Conservation (phyloP, 2,797 vertebrate species). For the Mus caroli region DNA sequence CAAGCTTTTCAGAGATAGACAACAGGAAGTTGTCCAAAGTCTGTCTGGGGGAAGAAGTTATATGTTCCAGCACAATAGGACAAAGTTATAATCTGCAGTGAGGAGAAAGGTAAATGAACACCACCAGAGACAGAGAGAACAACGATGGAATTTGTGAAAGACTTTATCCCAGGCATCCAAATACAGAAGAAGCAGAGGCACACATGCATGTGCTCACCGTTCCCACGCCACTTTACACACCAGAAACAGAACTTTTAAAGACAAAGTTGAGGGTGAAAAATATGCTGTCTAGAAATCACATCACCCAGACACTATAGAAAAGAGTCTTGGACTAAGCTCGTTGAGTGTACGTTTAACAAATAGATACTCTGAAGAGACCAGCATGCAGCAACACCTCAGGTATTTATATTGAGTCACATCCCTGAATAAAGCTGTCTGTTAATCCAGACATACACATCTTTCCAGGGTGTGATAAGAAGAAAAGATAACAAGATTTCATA, state of each 20-base stretch:
- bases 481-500: not conserved
- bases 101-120: conserved; percentile 10
- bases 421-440: not conserved
- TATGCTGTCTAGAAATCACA: conserved; percentile 1
- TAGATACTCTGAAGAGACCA: not conserved
- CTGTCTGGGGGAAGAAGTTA: not conserved
- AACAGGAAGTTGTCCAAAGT: not conserved
- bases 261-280: not conserved
- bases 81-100: not conserved
- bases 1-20: conserved; percentile 33
- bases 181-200: not conserved
- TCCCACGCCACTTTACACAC: not conserved
- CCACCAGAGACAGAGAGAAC: conserved; percentile 17
- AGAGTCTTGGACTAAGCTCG: not conserved
- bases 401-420: not conserved
- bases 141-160: conserved; percentile 2
- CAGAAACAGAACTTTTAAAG: not conserved
- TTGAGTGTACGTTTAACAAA: not conserved
- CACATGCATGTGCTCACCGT: not conserved
- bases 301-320: not conserved
- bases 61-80: not conserved
- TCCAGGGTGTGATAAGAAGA: not conserved
- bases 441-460: conserved; percentile 12
- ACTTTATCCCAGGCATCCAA: not conserved
- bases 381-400: not conserved